These are phyloP conservation scores for Coregonus suidteri DNA, from an alignment of 2,797 vertebrate genomes.

Conservation along the genomic window DNA sequence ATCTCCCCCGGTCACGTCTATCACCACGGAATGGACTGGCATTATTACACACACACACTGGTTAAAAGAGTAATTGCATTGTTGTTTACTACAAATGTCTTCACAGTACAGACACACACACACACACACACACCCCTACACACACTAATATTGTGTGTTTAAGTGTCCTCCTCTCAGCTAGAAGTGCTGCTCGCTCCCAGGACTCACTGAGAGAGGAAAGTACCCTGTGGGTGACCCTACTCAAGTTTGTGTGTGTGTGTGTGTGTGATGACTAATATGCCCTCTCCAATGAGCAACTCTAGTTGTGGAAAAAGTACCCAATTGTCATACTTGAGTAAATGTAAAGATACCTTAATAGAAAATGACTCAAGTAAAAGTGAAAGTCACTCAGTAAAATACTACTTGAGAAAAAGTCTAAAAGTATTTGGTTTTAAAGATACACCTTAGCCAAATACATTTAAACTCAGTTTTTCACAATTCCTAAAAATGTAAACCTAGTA, in stretches of 20 bases:
- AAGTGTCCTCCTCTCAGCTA: conserved; percentile 74
- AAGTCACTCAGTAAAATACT: no score
- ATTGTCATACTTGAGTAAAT: no score
- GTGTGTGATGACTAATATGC: not conserved
- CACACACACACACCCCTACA: conserved; percentile 42
- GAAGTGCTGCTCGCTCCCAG: conserved; percentile 67
- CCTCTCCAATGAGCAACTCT: not conserved
- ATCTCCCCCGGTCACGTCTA: not conserved
- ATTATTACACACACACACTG: conserved; percentile 16
- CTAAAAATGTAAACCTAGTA: no score
- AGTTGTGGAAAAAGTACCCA: no score
- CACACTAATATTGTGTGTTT: conserved; percentile 72
- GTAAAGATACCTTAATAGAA: no score
- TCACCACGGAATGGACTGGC: not conserved
- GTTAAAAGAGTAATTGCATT: conserved; percentile 79
- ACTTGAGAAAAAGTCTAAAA: no score
- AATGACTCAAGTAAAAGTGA: no score
- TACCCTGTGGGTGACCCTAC: conserved; percentile 57
- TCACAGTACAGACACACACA: conserved; percentile 34
- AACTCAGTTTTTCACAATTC: no score
- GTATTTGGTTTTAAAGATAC: no score
- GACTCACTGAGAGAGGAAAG: conserved; percentile 68
- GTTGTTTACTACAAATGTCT: conserved; percentile 76
- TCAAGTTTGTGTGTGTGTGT: conserved; percentile 43
- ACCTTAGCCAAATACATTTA: no score